Evolutionary conservation across 2,113 vertebrate species (phyloP), one percentile per base, ranked within the genome.

Genomic region (Salminus brasiliensis): DNA sequence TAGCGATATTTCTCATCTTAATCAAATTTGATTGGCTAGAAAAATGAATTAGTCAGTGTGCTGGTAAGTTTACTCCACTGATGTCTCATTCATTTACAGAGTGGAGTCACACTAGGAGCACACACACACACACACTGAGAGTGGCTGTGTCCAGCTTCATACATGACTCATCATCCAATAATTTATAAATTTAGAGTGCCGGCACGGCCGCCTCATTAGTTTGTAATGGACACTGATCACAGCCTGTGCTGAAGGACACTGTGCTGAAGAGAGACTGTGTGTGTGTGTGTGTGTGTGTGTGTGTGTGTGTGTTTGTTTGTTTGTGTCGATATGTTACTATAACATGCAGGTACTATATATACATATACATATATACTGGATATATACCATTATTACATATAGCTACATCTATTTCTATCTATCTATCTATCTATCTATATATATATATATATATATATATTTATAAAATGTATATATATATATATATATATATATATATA

Each of bases 1-100:
- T 55, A 36, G 36, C 12, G 43, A 30, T 66, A 65, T 75, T 34
- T 75, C 8, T 32, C 25, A 10, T 7, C 15, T 53, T 41, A 27
- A n/a, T 15, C 11, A 55, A 41, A 57, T 43, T 29, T 76, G 23
- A 67, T 55, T 39, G 23, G 74, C 11, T 67, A 6, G 8, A 13
- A 29, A 21, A 16, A 13, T 52, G 12, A 66, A 36, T 66, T 53
- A 66, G 43, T 47, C 30, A 52, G 29, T 32, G 63, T 6, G 34
- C 34, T 60, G 25, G 60, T 75, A 49, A 39, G 21, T 34, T 66
- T 30, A 18, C 27, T 62, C 4, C 16, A 32, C 57, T 32, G 41
- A 23, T 74, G 59, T 63, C 41, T 66, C n/a, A 76, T 65, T 66
- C 49, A 52, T 65, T 36, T 65, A 30, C n/a, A 34, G 12, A 67